phyloP scores from a whole-genome alignment of 1,140 invertebrate species.

The Spodoptera litura region DNA sequence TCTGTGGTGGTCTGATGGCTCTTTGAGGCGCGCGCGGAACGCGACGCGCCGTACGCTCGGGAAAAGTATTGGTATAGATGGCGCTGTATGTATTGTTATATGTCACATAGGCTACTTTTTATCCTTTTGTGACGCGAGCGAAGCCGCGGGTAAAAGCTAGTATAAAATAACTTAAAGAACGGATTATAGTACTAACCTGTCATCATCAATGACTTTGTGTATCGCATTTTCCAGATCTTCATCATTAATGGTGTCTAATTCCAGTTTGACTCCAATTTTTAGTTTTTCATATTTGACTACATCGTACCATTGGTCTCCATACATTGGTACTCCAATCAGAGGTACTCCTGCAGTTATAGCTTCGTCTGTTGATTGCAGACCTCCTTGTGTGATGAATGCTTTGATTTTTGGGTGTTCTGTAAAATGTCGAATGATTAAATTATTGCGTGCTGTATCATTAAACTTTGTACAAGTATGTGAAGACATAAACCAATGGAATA shows the following conservation, averaged over 20 bases:
- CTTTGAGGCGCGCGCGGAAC: too few species aligned
- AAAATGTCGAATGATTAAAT: conserved; percentile 4
- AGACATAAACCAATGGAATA: too few species aligned
- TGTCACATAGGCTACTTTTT: too few species aligned
- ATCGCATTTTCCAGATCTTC: conserved; percentile 59
- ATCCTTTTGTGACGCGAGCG: too few species aligned
- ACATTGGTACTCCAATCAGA: conserved; percentile 80
- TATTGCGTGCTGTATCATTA: too few species aligned
- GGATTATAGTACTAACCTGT: conserved; percentile 44
- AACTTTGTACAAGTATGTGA: too few species aligned
- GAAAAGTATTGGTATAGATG: too few species aligned
- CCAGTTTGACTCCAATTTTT: conserved; percentile 63
- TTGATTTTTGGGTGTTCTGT: conserved; percentile 64
- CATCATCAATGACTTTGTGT: conserved; percentile 48
- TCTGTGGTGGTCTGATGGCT: too few species aligned
- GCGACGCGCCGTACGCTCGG: too few species aligned
- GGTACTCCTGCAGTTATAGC: conserved; percentile 86
- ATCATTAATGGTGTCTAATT: conserved; percentile 56
- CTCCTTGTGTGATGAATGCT: conserved; percentile 73
- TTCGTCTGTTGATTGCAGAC: conserved; percentile 87
- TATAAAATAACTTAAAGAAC: too few species aligned
- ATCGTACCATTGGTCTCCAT: conserved; percentile 71
- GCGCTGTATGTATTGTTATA: too few species aligned
- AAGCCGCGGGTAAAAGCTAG: too few species aligned
- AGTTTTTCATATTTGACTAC: conserved; percentile 60